phyloP scores from a whole-genome alignment of 2,113 vertebrate species.

The Anoplopoma fimbria region DNA sequence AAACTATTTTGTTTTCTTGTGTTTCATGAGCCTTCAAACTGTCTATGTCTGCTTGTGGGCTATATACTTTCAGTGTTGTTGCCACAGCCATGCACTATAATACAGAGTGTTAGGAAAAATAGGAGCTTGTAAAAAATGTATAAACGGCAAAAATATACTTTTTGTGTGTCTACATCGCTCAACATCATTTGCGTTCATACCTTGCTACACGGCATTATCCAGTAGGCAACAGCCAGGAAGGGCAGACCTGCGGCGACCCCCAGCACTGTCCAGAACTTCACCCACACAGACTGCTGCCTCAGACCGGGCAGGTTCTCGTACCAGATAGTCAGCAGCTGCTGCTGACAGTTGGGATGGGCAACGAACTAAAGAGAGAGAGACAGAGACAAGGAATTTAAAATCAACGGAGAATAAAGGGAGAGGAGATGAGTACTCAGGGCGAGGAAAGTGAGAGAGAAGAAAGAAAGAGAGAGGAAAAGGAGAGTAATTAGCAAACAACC shows the following conservation, averaged over 20 bases:
- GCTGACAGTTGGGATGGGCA: conserved; percentile 98
- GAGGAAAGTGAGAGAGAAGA: not conserved
- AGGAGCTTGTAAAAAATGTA: not conserved
- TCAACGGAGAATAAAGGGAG: not conserved
- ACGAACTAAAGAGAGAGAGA: conserved; percentile 87
- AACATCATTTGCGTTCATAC: conserved; percentile 75
- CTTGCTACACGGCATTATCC: conserved; percentile 98
- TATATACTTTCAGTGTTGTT: not conserved
- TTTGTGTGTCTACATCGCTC: not conserved
- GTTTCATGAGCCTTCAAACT: not conserved
- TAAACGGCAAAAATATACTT: not conserved
- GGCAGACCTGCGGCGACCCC: conserved; percentile 94
- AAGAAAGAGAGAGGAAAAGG: not conserved
- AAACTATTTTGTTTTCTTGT: not conserved
- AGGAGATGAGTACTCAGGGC: not conserved
- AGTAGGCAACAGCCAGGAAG: conserved; percentile 96
- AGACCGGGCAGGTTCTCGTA: conserved; percentile 96
- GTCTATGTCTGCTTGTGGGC: not conserved
- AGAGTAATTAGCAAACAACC: not conserved
- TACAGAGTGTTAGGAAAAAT: not conserved
- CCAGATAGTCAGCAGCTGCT: conserved; percentile 97
- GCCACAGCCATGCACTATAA: not conserved
- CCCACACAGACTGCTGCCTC: conserved; percentile 94
- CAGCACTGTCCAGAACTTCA: conserved; percentile 96
- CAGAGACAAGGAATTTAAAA: not conserved